Conservation (phyloP, 2,797 vertebrate genomes). For the Staurois parvus region DNA sequence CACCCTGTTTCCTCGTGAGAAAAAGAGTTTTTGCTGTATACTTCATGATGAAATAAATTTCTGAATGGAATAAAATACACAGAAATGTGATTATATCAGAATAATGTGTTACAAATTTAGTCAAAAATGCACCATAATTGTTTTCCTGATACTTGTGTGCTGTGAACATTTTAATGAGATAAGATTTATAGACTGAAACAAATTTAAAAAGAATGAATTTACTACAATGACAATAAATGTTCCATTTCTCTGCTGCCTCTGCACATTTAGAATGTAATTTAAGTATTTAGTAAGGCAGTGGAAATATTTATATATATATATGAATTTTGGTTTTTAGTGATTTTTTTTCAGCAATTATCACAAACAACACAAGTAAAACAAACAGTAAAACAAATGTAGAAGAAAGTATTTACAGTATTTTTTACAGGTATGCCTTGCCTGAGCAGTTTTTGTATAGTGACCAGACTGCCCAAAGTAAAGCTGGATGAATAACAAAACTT, state of each 20-base stretch:
- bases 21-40: conserved; percentile 25
- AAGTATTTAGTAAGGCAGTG: not conserved
- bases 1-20: conserved; percentile 23
- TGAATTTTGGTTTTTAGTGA: no score
- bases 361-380: no score
- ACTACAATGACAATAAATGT: not conserved
- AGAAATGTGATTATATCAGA: conserved; percentile 42
- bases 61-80: conserved; percentile 30
- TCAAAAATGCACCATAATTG: conserved; percentile 16
- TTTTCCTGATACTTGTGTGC: not conserved
- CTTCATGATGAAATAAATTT: conserved; percentile 39
- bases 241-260: not conserved
- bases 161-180: not conserved
- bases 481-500: no score
- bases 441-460: no score
- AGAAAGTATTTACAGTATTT: no score
- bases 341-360: no score
- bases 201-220: not conserved
- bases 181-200: conserved; percentile 1
- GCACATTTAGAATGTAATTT: not conserved
- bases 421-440: no score
- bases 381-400: no score
- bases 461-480: no score
- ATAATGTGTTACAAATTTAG: conserved; percentile 25
- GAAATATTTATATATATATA: no score